Percentiles rank a stretch among this genome's conserved stretches.
Conservation (phyloP, 2,113 vertebrate species). For the cat (Felis catus) region DNA sequence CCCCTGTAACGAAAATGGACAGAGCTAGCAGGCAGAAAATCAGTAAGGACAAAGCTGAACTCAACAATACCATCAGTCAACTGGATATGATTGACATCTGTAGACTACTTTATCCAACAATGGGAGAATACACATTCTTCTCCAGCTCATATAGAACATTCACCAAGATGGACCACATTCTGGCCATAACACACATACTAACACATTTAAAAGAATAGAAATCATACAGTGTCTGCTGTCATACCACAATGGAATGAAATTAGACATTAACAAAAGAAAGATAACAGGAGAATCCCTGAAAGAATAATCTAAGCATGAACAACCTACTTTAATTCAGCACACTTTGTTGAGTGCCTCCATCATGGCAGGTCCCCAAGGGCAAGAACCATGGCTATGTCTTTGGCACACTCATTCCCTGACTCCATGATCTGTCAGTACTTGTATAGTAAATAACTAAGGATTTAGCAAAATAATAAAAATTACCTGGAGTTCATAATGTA, state of each 20-base stretch:
- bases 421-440: neutral
- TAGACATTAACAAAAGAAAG: neutral
- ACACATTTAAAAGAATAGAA: neutral
- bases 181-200: neutral
- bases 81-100: neutral
- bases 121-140: neutral
- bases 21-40: neutral
- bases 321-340: neutral
- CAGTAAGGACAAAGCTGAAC: neutral
- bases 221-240: neutral
- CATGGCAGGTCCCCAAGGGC: neutral
- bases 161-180: neutral
- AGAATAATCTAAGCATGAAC: neutral
- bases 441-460: neutral
- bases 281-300: neutral
- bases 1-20: neutral
- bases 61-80: neutral
- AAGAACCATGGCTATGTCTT: neutral
- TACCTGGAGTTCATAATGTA: neutral
- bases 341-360: neutral
- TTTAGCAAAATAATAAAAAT: neutral
- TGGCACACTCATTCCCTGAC: neutral
- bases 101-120: neutral
- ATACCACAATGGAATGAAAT: neutral
- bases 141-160: neutral